Evolutionary conservation across 2,888 invertebrate species (phyloP), one percentile per base, ranked within the genome.

Genomic region (Pristionchus maxplancki): DNA sequence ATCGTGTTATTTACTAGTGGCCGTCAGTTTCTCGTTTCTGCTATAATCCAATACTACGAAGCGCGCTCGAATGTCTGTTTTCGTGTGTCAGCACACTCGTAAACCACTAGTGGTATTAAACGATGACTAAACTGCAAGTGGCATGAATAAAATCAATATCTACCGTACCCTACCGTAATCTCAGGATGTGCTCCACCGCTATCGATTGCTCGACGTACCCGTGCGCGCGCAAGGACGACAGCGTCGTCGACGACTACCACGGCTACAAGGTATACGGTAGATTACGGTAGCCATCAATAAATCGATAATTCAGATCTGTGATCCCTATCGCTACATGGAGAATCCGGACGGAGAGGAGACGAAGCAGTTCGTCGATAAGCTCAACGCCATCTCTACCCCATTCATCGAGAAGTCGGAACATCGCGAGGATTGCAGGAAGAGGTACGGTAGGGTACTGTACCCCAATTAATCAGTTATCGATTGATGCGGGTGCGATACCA

Each of bases 291-390:
- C 67, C 3, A 20, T 11, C n/a, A 28, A n/a, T 28, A 4, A 64
- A 64, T 64, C 64, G 64, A 64, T 64, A 64, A 6, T 64, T 24
- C 64, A 97, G 97, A 96, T 98, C 88, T 92, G 95, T 87, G 99
- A 99, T 95, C 97, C 97, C 0, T 99, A 98, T 95, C 96, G 98
- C 89, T 99, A 98, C 98, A 95, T 99, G 89, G 99, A 99, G 95
- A 97, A 99, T 95, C 98, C 98, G 0, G 98, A 98, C 95, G 96
- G 97, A 0, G 96, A 97, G 89, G 98, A 98, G 95, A 98, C 98
- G 4, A 97, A 97, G 95, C 96, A 96, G 88, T 99, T 97, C 95
- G 97, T 99, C 37, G 97, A 97, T 89, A 96, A 96, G 48, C 97
- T 99, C 95, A 99, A 99, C 96, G 96, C 96, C 74, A 96, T 99